A percentile compares a stretch with the other conserved stretches of the same genome.
These are phyloP conservation scores for Rhadina sibilatrix DNA, from an alignment of 2,113 vertebrate species.

Conservation along the genomic window DNA sequence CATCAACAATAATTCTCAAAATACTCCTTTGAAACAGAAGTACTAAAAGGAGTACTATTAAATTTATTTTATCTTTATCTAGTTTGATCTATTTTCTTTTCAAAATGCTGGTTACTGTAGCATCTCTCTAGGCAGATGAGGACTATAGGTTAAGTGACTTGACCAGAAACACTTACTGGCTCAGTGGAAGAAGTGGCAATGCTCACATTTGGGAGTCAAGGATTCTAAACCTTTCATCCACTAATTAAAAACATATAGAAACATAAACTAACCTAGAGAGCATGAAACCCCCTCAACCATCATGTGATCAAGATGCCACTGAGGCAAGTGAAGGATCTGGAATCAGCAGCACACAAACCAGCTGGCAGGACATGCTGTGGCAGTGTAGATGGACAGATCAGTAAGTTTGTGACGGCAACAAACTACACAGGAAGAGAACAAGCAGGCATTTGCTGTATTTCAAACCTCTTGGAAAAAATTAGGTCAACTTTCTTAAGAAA, in stretches of 20 bases:
- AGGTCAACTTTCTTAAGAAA: not conserved
- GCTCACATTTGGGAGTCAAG: not conserved
- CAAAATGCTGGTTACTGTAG: not conserved
- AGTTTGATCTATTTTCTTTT: slow-evolving; percentile 16
- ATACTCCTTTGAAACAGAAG: slow-evolving; percentile 38
- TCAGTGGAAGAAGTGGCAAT: not conserved
- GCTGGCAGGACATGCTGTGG: not conserved
- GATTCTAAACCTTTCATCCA: not conserved
- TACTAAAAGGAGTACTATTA: slow-evolving; percentile 15
- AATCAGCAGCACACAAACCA: not conserved
- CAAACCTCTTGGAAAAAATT: not conserved
- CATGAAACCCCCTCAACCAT: not conserved
- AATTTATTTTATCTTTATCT: slow-evolving; percentile 40
- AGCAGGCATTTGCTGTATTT: not conserved
- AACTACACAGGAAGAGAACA: rapidly evolving
- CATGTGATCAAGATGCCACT: not conserved
- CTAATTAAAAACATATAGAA: not conserved
- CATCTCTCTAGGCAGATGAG: not conserved
- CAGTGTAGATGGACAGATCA: not conserved
- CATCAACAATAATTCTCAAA: slow-evolving; percentile 32
- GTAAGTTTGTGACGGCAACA: not conserved
- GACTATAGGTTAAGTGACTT: not conserved
- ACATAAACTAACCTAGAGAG: not conserved
- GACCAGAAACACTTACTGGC: not conserved
- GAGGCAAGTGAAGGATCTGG: not conserved